A percentile compares a stretch with the other conserved stretches of the same genome.
Conservation (phyloP, 2,888 invertebrate genomes). For the Pyrrhosoma nymphula region DNA sequence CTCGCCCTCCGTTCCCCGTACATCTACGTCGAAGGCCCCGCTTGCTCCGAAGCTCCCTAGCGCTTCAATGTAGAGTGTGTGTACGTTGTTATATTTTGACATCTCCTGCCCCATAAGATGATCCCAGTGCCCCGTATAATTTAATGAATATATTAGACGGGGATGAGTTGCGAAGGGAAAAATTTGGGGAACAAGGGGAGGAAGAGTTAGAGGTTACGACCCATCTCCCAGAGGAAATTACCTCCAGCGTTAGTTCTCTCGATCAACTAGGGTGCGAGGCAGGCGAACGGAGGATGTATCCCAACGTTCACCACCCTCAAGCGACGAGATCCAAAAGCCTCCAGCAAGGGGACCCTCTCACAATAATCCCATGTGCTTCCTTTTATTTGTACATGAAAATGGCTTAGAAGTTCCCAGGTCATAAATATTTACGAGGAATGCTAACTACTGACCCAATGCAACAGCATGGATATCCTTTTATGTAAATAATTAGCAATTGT, state of each 20-base stretch:
- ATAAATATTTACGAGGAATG: neutral
- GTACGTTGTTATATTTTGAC: slow-evolving; percentile 9
- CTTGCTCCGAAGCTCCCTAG: neutral
- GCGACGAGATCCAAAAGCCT: too few relatives aligned
- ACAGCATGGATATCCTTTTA: too few relatives aligned
- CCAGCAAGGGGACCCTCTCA: neutral
- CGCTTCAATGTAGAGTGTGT: neutral
- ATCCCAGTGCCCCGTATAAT: neutral
- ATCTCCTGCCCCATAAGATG: neutral
- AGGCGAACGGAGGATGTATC: neutral
- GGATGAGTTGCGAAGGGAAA: neutral
- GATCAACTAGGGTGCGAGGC: neutral
- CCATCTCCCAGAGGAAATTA: neutral
- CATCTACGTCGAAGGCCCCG: neutral
- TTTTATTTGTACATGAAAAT: neutral
- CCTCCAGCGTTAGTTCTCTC: neutral
- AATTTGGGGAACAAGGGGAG: neutral
- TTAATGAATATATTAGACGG: neutral
- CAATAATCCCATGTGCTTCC: neutral
- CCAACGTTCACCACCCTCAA: neutral
- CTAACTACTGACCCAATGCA: neutral
- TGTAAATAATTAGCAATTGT: too few relatives aligned
- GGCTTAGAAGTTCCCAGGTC: neutral
- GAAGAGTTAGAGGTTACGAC: neutral
- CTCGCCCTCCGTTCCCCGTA: neutral